A percentile compares a stretch with the other conserved stretches of the same genome.
Evolutionary conservation across 2,113 vertebrate genomes (phyloP).

Genomic region (Epinephelus lanceolatus): DNA sequence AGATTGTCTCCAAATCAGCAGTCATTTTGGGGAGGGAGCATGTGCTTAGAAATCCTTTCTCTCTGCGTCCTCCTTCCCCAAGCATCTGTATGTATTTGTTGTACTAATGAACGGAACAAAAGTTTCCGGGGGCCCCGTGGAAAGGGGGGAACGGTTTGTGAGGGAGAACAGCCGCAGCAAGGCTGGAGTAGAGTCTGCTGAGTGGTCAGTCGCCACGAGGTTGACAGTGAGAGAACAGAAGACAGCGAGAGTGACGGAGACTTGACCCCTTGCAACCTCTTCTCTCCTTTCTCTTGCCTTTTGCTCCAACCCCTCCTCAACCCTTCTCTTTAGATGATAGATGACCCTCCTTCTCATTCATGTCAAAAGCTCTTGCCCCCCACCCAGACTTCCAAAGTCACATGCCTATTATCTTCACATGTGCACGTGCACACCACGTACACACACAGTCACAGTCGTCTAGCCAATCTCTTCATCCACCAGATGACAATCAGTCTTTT

Average conservation of each 20-base stretch:
- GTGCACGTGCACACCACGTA: slow-evolving; percentile 17
- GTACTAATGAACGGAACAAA: slow-evolving; percentile 79
- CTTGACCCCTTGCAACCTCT: slow-evolving; percentile 63
- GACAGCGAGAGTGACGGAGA: slow-evolving; percentile 65
- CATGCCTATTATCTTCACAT: slow-evolving; percentile 49
- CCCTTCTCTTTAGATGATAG: slow-evolving; percentile 68
- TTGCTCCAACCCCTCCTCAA: slow-evolving; percentile 53
- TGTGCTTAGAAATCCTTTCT: slow-evolving; percentile 63
- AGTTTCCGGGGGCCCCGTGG: slow-evolving; percentile 67
- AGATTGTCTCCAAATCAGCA: slow-evolving; percentile 65
- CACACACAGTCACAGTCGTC: slow-evolving; percentile 14
- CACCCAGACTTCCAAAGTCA: slow-evolving; percentile 53
- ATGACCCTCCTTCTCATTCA: slow-evolving; percentile 70
- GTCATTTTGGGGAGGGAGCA: slow-evolving; percentile 36
- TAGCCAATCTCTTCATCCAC: slow-evolving; percentile 30
- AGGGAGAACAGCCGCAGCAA: slow-evolving; percentile 35
- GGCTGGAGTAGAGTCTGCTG: slow-evolving; percentile 51
- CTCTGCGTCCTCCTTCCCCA: slow-evolving; percentile 44
- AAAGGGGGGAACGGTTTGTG: slow-evolving; percentile 28
- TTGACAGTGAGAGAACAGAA: slow-evolving; percentile 64
- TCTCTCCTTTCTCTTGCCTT: slow-evolving; percentile 60
- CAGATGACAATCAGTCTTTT: slow-evolving; percentile 60
- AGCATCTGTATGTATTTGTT: slow-evolving; percentile 80
- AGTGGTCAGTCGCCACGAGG: slow-evolving; percentile 61
- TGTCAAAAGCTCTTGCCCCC: slow-evolving; percentile 58